Conservation (phyloP, 1,140 invertebrate genomes). For the Drosophila rhopaloa region DNA sequence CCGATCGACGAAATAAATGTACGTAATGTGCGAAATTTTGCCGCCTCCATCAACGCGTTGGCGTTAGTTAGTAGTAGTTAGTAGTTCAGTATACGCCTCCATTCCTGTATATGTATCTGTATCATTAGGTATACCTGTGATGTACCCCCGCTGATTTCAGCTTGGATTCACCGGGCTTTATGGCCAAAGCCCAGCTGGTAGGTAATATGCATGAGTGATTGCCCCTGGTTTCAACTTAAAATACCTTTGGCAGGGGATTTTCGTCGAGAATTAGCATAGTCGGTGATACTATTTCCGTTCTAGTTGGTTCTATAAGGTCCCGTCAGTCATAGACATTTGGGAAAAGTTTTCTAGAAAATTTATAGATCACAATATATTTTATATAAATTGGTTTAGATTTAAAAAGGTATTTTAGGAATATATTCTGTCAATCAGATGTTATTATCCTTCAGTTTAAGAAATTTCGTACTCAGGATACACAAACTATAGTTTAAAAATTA, state of each 20-base stretch:
- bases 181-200: constrained; percentile 48
- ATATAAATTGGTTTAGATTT: no score
- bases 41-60: constrained; percentile 48
- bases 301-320: background rate
- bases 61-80: constrained; percentile 49
- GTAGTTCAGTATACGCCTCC: constrained; percentile 17
- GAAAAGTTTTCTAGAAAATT: background rate
- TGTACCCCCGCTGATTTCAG: background rate
- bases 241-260: constrained; percentile 16
- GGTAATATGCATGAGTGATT: constrained; percentile 35
- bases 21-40: constrained; percentile 74
- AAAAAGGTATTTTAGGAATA: no score
- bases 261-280: constrained; percentile 8
- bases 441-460: no score
- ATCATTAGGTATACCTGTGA: constrained; percentile 1
- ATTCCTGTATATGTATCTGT: constrained; percentile 9
- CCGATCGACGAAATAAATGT: constrained; percentile 37
- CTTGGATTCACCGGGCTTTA: constrained; percentile 38
- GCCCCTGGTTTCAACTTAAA: constrained; percentile 16
- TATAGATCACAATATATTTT: background rate
- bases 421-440: no score
- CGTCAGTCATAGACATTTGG: background rate
- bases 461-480: no score
- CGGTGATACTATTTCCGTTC: background rate
- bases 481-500: no score